These are phyloP conservation scores for Diacarnus erythraeanus DNA, from an alignment of 37 sponge, comb jelly and placozoan genomes.

Conservation along the genomic window DNA sequence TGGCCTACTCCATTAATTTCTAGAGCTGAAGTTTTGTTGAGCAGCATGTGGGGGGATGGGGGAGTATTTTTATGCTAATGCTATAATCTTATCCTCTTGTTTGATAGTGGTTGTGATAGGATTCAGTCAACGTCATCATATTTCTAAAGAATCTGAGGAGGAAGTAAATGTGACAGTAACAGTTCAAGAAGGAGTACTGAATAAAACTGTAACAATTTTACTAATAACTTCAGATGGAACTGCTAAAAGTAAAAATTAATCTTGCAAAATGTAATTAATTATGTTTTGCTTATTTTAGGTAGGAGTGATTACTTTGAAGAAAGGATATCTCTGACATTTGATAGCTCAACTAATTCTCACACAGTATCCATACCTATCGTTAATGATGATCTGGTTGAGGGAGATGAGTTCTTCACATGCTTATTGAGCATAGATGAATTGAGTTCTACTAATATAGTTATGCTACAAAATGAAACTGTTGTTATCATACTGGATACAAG, in stretches of 20 bases:
- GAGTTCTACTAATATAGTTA: not conserved
- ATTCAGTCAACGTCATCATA: not conserved
- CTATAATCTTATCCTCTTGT: not conserved
- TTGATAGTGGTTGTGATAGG: conserved; percentile 3
- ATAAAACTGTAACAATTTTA: not conserved
- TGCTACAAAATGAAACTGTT: not conserved
- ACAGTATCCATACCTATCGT: not conserved
- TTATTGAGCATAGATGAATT: not conserved
- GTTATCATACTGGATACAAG: not conserved
- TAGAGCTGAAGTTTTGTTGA: too few relatives aligned
- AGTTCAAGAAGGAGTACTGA: not conserved
- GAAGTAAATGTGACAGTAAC: not conserved
- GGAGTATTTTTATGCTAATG: not conserved
- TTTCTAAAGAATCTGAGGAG: not conserved
- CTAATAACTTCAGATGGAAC: not conserved
- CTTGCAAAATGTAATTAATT: not conserved
- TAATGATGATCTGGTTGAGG: not conserved
- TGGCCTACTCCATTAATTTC: too few relatives aligned
- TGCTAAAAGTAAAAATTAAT: not conserved
- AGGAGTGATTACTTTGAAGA: not conserved
- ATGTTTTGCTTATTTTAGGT: too few relatives aligned
- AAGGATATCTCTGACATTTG: not conserved
- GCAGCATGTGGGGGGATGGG: not conserved
- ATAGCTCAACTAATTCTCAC: not conserved
- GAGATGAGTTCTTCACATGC: not conserved